phyloP scores from a whole-genome alignment of 2,113 vertebrate genomes.

The Ramphastos sulfuratus region DNA sequence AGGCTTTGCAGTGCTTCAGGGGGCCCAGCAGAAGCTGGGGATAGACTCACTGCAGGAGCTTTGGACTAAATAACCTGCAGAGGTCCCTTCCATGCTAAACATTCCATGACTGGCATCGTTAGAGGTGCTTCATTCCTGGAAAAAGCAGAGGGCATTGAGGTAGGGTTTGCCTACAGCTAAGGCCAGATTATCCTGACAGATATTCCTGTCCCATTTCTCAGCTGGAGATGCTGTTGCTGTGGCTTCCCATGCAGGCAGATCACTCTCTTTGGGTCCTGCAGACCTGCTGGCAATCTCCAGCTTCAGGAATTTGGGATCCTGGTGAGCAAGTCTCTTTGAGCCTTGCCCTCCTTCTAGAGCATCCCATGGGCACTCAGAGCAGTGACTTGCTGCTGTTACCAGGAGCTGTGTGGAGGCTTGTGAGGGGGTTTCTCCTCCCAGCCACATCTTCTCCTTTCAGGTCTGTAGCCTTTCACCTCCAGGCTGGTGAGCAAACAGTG shows the following conservation, averaged over 20 bases:
- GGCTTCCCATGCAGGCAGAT: accelerated
- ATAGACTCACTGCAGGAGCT: too few species aligned
- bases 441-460: neutral
- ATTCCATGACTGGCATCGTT: neutral
- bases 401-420: neutral
- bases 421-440: too few species aligned
- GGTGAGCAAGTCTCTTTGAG: neutral
- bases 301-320: neutral
- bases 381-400: neutral
- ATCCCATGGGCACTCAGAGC: accelerated
- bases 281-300: neutral
- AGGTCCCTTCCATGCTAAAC: too few species aligned
- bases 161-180: neutral
- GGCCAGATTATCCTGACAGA: accelerated
- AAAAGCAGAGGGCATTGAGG: neutral
- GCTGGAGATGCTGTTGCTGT: neutral
- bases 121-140: neutral
- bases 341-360: neutral
- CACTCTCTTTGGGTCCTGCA: accelerated
- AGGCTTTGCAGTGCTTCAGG: too few species aligned
- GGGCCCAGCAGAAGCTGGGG: too few species aligned
- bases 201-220: accelerated
- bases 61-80: too few species aligned
- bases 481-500: neutral
- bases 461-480: neutral